A percentile compares a stretch with the other conserved stretches of the same genome.
These are phyloP conservation scores for Cettia cetti DNA, from an alignment of 2,113 vertebrate species.

Conservation along the genomic window DNA sequence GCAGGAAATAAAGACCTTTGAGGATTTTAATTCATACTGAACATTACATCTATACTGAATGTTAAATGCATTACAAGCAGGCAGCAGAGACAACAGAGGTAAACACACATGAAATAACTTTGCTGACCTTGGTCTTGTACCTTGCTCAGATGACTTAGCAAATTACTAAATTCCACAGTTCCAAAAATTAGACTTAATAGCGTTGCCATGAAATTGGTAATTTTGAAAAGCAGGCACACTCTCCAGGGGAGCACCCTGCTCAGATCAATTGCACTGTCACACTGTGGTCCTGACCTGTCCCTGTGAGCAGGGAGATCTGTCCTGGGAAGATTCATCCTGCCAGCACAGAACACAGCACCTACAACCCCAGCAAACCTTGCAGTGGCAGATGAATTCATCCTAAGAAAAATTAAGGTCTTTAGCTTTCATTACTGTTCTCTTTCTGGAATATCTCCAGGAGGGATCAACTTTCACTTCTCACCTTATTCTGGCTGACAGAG, in stretches of 20 bases:
- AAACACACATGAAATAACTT: background rate
- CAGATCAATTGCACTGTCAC: background rate
- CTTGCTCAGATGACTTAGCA: background rate
- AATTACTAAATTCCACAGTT: background rate
- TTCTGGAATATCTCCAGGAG: slow-evolving; percentile 15
- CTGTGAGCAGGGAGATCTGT: background rate
- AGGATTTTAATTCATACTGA: background rate
- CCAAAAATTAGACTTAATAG: background rate
- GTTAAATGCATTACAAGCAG: background rate
- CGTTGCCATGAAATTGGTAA: background rate
- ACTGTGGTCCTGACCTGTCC: background rate
- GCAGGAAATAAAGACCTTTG: background rate
- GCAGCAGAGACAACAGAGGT: background rate
- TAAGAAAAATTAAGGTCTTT: slow-evolving; percentile 33
- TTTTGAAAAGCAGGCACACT: background rate
- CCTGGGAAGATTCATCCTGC: background rate
- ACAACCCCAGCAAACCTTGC: background rate
- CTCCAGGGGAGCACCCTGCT: background rate
- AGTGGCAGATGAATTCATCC: background rate
- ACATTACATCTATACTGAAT: background rate
- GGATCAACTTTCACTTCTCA: slow-evolving; percentile 18
- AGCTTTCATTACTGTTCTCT: slow-evolving; percentile 10
- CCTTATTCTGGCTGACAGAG: slow-evolving; percentile 13
- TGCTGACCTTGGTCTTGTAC: background rate
- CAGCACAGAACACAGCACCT: background rate